Percentiles rank a stretch among this genome's conserved stretches.
Conservation (phyloP, 2,797 vertebrate species). For the Odontamblyopus lacepedii region DNA sequence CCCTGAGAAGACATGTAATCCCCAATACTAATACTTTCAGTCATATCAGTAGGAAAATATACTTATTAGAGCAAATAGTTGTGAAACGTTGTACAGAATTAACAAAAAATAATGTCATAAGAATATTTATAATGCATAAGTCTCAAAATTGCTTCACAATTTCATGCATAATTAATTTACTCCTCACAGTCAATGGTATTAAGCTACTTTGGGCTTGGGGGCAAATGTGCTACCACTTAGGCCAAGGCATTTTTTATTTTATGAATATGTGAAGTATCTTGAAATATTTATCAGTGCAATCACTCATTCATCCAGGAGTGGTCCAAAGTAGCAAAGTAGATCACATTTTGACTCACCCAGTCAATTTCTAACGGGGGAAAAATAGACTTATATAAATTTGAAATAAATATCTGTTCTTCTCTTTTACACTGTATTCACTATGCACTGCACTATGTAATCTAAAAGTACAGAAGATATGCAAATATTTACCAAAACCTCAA, state of each 20-base stretch:
- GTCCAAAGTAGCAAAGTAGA: neutral
- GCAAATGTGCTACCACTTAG: neutral
- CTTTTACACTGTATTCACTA: too few species aligned
- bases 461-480: slow-evolving; percentile 11
- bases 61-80: slow-evolving; percentile 17
- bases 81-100: neutral
- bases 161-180: slow-evolving; percentile 2
- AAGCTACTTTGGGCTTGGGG: neutral
- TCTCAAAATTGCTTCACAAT: neutral
- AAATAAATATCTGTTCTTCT: too few species aligned
- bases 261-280: neutral
- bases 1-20: slow-evolving; percentile 49
- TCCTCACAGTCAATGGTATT: neutral
- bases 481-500: slow-evolving; percentile 35
- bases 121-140: neutral
- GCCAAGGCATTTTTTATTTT: neutral
- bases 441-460: neutral
- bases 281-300: neutral
- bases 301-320: neutral
- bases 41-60: slow-evolving; percentile 33
- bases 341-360: too few species aligned
- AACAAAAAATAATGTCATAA: neutral
- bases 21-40: slow-evolving; percentile 42
- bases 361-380: too few species aligned
- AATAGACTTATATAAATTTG: too few species aligned